Base-by-base conservation (phyloP, 2,888 invertebrate genomes). In the Cerceris ruficornis region DNA sequence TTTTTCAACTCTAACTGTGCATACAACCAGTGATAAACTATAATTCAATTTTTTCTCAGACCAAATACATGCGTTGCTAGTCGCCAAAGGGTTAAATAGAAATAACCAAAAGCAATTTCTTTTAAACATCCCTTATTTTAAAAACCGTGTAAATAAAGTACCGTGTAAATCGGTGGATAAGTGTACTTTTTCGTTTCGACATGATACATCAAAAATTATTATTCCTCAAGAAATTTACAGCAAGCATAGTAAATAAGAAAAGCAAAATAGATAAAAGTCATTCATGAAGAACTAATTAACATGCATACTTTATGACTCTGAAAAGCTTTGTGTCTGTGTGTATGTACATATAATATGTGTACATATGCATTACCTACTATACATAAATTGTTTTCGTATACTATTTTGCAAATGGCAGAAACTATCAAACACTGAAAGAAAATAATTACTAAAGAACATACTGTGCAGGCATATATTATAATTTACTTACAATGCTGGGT, bases 401-500 rank as follows among this genome's bases (percentile, higher is more conserved):
- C n/a, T 13, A 7, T 52, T 14, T n/a, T 17, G 28, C 46, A 69
- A 62, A 61, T n/a, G 17, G 46, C 49, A 28, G 39, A 39, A 50
- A 59, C 11, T 67, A 8, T 62, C 39, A 66, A 72, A 62, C 9
- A 42, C 43, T 59, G 66, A 57, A 59, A 42, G 15, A 73, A 71
- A 41, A 13, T 11, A n/a, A 52, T 46, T 8, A 67, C 49, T 59
- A 17, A 49, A 50, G 39, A 49, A 15, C 58, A 42, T 17, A 67
- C 49, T 61, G 49, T 58, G 28, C 81, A 83, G 80, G 81, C 84
- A 82, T 83, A 84, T 77, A 83, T 52, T 70, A 80, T 82, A 74
- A 80, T 87, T 89, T 94, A 94, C 94, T 94, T 94, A 94, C 94
- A 93, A 94, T 93, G 91, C 93, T 93, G 84, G 94, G 94, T 91